These are phyloP conservation scores for Drosophila watanabei DNA, from an alignment of 1,140 invertebrate genomes.

Conservation along the genomic window DNA sequence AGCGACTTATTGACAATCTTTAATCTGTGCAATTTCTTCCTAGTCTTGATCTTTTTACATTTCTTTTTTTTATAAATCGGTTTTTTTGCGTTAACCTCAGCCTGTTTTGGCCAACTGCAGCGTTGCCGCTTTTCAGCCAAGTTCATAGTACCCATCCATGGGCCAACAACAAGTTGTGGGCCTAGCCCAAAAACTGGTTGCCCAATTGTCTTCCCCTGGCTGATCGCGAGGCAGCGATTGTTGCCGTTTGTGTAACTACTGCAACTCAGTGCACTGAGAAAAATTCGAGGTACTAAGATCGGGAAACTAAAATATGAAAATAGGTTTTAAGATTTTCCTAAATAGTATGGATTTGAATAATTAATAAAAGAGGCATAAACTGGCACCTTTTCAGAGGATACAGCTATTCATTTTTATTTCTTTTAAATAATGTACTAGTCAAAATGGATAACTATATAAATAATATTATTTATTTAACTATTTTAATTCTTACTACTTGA, in stretches of 20 bases:
- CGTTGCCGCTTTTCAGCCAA: constrained; percentile 69
- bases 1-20: constrained; percentile 6
- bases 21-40: constrained; percentile 23
- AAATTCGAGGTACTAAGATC: neutral
- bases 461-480: too few species aligned
- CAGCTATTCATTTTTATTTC: too few species aligned
- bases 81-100: constrained; percentile 19
- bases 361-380: too few species aligned
- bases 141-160: constrained; percentile 58
- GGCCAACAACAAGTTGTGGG: constrained; percentile 46
- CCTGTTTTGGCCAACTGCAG: constrained; percentile 31
- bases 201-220: constrained; percentile 48
- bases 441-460: too few species aligned
- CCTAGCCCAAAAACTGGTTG: constrained; percentile 59
- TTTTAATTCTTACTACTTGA: too few species aligned
- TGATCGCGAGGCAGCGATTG: constrained; percentile 47
- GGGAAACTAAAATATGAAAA: too few species aligned
- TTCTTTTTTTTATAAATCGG: too few species aligned
- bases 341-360: neutral
- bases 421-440: too few species aligned
- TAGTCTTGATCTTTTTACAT: neutral
- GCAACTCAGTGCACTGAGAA: constrained; percentile 20
- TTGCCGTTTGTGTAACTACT: constrained; percentile 31
- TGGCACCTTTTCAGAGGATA: too few species aligned
- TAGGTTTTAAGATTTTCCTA: too few species aligned